Percentiles rank a stretch among this genome's conserved stretches.
These are phyloP conservation scores for Oxyruncus cristatus DNA, from an alignment of 2,113 vertebrate species.

Conservation along the genomic window DNA sequence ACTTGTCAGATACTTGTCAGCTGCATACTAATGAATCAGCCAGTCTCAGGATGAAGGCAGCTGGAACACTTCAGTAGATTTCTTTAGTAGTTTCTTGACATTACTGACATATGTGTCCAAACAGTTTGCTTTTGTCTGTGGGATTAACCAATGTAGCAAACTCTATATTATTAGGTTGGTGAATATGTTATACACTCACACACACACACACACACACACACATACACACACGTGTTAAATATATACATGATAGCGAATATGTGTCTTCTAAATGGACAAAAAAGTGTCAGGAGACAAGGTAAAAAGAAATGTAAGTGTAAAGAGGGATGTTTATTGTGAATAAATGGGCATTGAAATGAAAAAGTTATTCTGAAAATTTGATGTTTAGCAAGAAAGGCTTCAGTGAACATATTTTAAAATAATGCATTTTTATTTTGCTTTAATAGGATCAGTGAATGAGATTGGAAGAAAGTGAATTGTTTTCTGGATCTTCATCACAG, in stretches of 20 bases:
- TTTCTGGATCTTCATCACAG: background rate
- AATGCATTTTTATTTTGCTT: background rate
- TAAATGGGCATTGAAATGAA: background rate
- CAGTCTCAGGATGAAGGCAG: background rate
- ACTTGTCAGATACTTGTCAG: background rate
- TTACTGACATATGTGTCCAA: background rate
- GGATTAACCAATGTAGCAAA: background rate
- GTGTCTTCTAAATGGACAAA: background rate
- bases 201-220: accelerated
- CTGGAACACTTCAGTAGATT: background rate
- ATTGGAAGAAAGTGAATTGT: background rate
- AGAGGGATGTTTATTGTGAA: background rate
- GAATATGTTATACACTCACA: background rate
- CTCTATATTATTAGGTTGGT: background rate
- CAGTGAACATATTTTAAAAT: background rate
- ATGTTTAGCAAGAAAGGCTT: background rate
- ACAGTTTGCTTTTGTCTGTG: background rate
- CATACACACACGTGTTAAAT: background rate
- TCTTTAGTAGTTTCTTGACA: background rate
- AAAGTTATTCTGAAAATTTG: background rate
- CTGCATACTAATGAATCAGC: background rate
- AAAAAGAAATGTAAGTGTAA: background rate
- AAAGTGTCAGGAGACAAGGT: background rate
- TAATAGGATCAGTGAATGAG: background rate
- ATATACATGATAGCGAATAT: background rate